These are phyloP conservation scores for Tholera decimalis DNA, from an alignment of 2,888 invertebrate genomes.

Conservation along the genomic window DNA sequence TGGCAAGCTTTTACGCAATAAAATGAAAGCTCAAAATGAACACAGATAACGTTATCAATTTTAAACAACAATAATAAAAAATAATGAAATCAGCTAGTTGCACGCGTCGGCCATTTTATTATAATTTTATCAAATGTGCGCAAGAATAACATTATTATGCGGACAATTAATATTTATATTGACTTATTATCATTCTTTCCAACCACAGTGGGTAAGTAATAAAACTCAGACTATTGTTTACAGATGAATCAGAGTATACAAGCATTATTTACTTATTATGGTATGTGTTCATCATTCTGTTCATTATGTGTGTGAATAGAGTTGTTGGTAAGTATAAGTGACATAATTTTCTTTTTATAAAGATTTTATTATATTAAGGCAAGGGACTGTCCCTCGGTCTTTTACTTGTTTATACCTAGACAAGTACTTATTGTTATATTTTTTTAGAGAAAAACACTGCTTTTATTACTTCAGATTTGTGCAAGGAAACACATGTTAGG, in stretches of 20 bases:
- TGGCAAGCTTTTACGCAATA: slow-evolving; percentile 15
- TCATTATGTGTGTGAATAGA: slow-evolving; percentile 12
- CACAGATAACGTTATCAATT: slow-evolving; percentile 39
- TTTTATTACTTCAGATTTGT: not conserved
- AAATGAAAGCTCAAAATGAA: slow-evolving; percentile 26
- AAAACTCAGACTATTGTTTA: slow-evolving; percentile 19
- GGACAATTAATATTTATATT: slow-evolving; percentile 26
- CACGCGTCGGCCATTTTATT: slow-evolving; percentile 44
- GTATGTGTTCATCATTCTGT: slow-evolving; percentile 7
- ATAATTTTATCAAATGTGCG: slow-evolving; percentile 43
- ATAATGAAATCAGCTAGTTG: slow-evolving; percentile 51
- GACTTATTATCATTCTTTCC: slow-evolving; percentile 19
- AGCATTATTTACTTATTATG: slow-evolving; percentile 1
- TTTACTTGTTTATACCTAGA: not conserved
- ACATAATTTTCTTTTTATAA: slow-evolving; percentile 5
- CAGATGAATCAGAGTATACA: slow-evolving; percentile 34
- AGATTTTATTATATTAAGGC: not conserved
- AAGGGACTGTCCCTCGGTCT: slow-evolving; percentile 1
- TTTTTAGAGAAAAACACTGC: not conserved
- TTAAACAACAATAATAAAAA: slow-evolving; percentile 20
- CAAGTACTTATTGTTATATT: not conserved
- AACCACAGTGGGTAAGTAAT: slow-evolving; percentile 33
- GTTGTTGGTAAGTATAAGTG: not conserved
- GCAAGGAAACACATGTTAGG: not conserved
- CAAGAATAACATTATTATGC: not conserved